These are phyloP conservation scores for Oedothorax gibbosus DNA, from an alignment of 1,140 invertebrate species.

Conservation along the genomic window DNA sequence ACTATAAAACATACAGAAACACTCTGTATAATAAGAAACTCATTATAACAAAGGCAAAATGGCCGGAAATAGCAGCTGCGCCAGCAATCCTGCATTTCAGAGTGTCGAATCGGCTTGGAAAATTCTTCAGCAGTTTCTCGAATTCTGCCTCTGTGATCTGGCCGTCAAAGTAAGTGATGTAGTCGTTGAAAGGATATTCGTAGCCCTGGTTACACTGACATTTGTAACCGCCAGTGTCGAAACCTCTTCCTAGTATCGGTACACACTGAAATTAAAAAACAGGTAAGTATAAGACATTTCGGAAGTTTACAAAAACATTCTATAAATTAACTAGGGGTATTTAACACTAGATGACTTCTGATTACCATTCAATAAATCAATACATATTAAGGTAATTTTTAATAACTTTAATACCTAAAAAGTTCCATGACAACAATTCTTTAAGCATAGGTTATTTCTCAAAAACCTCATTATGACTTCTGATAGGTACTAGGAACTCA, in stretches of 20 bases:
- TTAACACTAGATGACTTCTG: no score
- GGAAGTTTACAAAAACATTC: conserved; percentile 33
- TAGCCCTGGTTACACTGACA: conserved; percentile 97
- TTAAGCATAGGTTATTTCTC: no score
- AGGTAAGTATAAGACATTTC: not conserved
- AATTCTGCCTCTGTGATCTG: conserved; percentile 96
- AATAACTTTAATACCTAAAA: not conserved
- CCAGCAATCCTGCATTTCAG: conserved; percentile 87
- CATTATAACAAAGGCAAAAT: conserved; percentile 34
- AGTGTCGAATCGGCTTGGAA: conserved; percentile 69
- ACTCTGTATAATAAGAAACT: conserved; percentile 27
- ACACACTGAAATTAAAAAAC: conserved; percentile 80
- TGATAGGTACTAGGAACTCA: no score
- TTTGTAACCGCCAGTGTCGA: conserved; percentile 95
- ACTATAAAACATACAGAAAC: conserved; percentile 13
- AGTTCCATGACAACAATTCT: not conserved
- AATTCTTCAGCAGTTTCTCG: conserved; percentile 82
- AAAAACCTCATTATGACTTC: no score
- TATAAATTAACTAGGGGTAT: no score
- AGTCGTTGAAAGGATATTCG: conserved; percentile 96
- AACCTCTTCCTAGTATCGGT: conserved; percentile 89
- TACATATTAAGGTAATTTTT: no score
- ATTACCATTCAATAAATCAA: no score
- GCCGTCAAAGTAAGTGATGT: conserved; percentile 95
- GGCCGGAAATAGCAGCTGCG: not conserved